phyloP scores from a whole-genome alignment of 2,888 invertebrate genomes.

The Chelonus formosanus region DNA sequence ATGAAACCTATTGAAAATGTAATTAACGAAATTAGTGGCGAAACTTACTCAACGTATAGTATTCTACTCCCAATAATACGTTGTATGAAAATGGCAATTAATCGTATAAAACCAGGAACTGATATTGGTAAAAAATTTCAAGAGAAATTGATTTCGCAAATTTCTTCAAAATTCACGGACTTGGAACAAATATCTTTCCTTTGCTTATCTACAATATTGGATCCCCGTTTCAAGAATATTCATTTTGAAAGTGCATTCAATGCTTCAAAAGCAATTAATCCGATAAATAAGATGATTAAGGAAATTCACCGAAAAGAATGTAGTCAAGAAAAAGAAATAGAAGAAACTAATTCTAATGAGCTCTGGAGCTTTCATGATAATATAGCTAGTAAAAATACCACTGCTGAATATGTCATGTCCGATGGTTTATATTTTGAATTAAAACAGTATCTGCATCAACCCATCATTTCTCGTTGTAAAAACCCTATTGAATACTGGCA shows the following conservation, averaged over 20 bases:
- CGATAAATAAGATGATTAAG: conserved; percentile 10
- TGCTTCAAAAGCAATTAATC: conserved; percentile 22
- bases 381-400: conserved; percentile 11
- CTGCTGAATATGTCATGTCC: no score
- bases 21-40: conserved; percentile 41
- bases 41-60: conserved; percentile 40
- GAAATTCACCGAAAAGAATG: not conserved
- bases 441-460: conserved; percentile 30
- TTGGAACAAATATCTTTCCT: conserved; percentile 33
- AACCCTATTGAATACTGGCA: no score
- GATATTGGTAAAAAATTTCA: conserved; percentile 32
- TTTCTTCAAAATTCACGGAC: conserved; percentile 29
- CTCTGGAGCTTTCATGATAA: conserved; percentile 30
- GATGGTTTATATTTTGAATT: conserved; percentile 30
- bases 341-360: not conserved
- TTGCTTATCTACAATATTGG: conserved; percentile 38
- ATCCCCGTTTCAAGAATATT: conserved; percentile 42
- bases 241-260: conserved; percentile 37
- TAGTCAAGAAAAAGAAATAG: conserved; percentile 2
- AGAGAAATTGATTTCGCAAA: conserved; percentile 21
- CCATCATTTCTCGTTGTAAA: no score
- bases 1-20: conserved; percentile 40
- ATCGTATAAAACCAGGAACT: conserved; percentile 9
- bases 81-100: conserved; percentile 26
- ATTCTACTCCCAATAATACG: conserved; percentile 40